Evolutionary conservation across 1,140 invertebrate genomes (phyloP).

Genomic region (Solenopsis invicta): DNA sequence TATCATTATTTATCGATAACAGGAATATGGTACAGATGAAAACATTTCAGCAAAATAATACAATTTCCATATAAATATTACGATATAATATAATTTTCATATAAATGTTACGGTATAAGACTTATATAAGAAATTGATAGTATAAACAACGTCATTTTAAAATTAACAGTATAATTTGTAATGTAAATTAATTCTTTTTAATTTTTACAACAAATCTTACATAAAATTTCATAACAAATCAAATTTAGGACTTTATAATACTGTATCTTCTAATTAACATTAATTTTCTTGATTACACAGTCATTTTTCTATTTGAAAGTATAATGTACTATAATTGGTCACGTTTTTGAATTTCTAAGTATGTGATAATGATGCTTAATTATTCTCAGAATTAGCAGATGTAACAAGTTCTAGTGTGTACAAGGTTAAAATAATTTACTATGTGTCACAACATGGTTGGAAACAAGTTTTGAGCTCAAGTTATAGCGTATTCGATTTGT

Average conservation of each 20-base stretch:
- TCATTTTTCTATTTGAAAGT: neutral
- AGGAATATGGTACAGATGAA: neutral
- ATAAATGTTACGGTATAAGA: neutral
- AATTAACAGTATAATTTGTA: neutral
- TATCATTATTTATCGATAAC: neutral
- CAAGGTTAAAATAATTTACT: slow-evolving; percentile 26
- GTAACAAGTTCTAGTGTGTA: neutral
- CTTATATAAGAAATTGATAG: neutral
- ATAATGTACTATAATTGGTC: neutral
- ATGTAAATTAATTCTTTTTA: neutral
- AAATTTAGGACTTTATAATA: neutral
- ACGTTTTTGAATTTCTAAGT: slow-evolving; percentile 10
- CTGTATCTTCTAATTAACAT: too few species aligned
- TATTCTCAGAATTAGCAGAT: neutral
- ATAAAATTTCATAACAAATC: neutral
- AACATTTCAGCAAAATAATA: neutral
- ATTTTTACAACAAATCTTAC: neutral
- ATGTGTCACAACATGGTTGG: neutral
- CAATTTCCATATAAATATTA: neutral
- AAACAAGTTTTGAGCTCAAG: slow-evolving; percentile 13
- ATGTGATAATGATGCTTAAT: neutral
- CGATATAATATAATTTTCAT: too few species aligned
- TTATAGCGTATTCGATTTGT: too few species aligned
- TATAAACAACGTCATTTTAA: neutral
- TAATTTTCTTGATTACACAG: too few species aligned